phyloP scores from a whole-genome alignment of 2,888 invertebrate species.

The Phyllotreta cruciferae region DNA sequence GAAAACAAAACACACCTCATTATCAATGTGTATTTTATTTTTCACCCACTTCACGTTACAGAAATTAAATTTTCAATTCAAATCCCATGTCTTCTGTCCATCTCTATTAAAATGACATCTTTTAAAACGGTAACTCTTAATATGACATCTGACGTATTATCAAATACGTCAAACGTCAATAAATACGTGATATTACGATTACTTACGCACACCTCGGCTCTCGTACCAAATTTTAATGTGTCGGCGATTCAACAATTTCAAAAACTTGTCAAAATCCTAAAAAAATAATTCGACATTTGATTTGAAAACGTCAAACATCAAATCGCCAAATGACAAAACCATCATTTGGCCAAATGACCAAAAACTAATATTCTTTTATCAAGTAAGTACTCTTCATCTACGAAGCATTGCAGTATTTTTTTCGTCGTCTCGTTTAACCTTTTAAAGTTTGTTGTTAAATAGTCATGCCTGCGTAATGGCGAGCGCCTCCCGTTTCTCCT shows the following conservation, averaged over 20 bases:
- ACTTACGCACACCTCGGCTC: slow-evolving; percentile 12
- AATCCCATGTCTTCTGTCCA: too few species aligned
- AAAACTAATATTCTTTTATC: slow-evolving; percentile 7
- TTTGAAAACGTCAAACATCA: not conserved
- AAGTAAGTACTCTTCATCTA: slow-evolving; percentile 3
- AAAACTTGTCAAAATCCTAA: slow-evolving; percentile 14
- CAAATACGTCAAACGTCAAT: too few species aligned
- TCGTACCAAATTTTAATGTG: slow-evolving; percentile 13
- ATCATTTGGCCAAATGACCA: not conserved
- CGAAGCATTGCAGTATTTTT: slow-evolving; percentile 17
- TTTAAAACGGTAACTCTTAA: too few species aligned
- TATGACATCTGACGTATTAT: too few species aligned
- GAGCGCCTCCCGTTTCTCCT: slow-evolving; percentile 87
- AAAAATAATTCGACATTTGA: slow-evolving; percentile 12
- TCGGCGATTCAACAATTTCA: not conserved
- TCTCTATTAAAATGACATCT: too few species aligned
- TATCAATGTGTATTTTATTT: too few species aligned
- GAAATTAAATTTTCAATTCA: too few species aligned
- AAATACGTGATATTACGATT: not conserved
- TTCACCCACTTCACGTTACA: too few species aligned
- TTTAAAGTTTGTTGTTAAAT: slow-evolving; percentile 56
- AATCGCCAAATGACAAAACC: not conserved
- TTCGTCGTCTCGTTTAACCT: slow-evolving; percentile 32
- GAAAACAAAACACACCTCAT: too few species aligned
- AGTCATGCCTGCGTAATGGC: slow-evolving; percentile 84